Evolutionary conservation across 2,797 vertebrate species (phyloP), one percentile per base, ranked within the genome.

Genomic region (Coranthus polyacanthus): DNA sequence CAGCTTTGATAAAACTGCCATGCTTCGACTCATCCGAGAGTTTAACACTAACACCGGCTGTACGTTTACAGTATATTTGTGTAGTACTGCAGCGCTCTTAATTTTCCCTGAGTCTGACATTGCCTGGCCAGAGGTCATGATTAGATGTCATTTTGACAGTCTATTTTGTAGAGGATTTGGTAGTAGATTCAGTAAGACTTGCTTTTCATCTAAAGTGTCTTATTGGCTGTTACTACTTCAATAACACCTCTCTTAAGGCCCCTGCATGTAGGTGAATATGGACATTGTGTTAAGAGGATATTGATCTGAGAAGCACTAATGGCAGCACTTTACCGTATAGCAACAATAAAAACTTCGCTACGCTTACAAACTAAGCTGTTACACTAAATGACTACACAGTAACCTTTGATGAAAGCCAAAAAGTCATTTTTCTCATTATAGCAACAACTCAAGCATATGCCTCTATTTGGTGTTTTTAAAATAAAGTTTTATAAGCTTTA

Each of bases 291-390:
- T 85, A 83, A 88, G 75, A 89, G 83, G 60, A 41, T 85, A 91
- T 89, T 87, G 88, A 89, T 88, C 79, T 63, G 36, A 57, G 72
- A 84, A 64, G 72, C 63, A 66, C 83, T 86, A 87, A 90, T 79
- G 83, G 82, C 61, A 82, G 66, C 73, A 84, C 79, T 89, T 84
- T 52, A 68, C 61, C 44, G 6, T 38, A 63, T 59, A 70, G 78
- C 83, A 78, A 84, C 71, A 84, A 84, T 67, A 85, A 82, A 80
- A 86, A 85, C 75, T 81, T 75, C 17, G 63, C 39, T 58, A 38
- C 56, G 60, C 60, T 62, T 83, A 65, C 42, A 80, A 85, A 82
- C 57, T 62, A 68, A 69, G 72, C 60, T 70, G 52, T 78, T 71
- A 59, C 53, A 71, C 36, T 52, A 71, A 79, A 69, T 68, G 66